Conservation (phyloP, 2,888 invertebrate species). For the Andrena fulva region DNA sequence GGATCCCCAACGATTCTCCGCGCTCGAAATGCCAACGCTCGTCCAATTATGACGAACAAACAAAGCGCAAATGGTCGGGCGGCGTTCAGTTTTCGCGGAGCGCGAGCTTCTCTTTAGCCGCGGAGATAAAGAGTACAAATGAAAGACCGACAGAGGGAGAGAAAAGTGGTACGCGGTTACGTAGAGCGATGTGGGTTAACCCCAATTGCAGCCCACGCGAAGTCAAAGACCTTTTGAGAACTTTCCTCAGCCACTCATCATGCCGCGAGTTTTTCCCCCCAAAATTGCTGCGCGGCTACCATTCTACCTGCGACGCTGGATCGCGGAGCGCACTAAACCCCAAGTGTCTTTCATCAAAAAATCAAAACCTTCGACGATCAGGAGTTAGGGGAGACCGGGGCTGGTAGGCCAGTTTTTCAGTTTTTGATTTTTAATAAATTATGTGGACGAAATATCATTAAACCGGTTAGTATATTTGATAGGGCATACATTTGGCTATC, state of each 20-base stretch:
- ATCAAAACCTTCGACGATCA: too few species aligned
- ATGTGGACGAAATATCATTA: too few species aligned
- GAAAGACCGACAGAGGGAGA: slow-evolving; percentile 2
- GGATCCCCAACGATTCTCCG: background rate
- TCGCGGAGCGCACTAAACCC: background rate
- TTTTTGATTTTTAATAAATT: too few species aligned
- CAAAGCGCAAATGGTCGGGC: slow-evolving; percentile 29
- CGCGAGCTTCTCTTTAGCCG: slow-evolving; percentile 16
- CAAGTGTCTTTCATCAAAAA: too few species aligned
- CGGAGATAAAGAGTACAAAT: slow-evolving; percentile 18
- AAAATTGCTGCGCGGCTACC: background rate
- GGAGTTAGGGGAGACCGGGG: too few species aligned
- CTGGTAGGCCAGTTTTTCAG: too few species aligned
- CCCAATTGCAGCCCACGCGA: slow-evolving; percentile 37
- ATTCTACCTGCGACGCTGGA: background rate
- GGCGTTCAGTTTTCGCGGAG: slow-evolving; percentile 20
- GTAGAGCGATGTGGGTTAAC: slow-evolving; percentile 45
- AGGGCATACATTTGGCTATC: too few species aligned
- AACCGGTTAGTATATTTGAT: too few species aligned
- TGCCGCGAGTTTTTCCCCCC: background rate
- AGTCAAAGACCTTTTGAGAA: slow-evolving; percentile 41
- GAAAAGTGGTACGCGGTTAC: slow-evolving; percentile 29
- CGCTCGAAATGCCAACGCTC: slow-evolving; percentile 3
- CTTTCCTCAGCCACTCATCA: background rate
- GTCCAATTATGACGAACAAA: slow-evolving; percentile 2